Base-by-base conservation (phyloP, 2,797 vertebrate genomes). In the Malurus leucopterus region DNA sequence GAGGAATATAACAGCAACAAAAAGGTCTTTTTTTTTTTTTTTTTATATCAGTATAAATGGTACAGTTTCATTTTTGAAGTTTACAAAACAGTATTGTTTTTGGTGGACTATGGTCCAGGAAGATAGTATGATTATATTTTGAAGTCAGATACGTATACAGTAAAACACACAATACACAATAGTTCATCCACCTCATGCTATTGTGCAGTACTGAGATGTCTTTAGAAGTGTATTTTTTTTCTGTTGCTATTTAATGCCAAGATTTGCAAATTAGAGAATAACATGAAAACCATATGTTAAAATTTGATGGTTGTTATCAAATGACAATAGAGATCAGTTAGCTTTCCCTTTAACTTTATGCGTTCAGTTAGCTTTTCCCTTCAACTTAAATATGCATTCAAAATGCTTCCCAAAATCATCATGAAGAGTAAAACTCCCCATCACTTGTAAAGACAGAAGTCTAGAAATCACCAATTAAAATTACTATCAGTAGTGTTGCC, bases 241-340 rank as follows among this genome's bases (percentile, higher is more conserved):
- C 84, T 92, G 75, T 92, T 90, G 86, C 36, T 95, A 89, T 95
- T 93, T 91, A 95, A 94, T 77, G 82, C 43, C 81, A 94, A 93
- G 46, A 86, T 92, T 92, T 93, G 82, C 18, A 91, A 95, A 88
- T 84, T n/a, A 91, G 57, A 89, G 32, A 84, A 65, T 32, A 95
- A 93, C 75, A 92, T 84, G 67, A 92, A 96, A 96, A 96, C 62
- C 80, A 88, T 91, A 95, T 92, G 89, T 94, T 91, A 90, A 91
- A 95, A 95, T 89, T 50, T 80, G 86, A 89, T 77, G 57, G n/a
- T 75, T 53, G 23, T 82, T 59, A 76, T 91, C 78, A 81, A 92
- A 63, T 89, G 77, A 93, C 71, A 93, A 74, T 40, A 72, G 59
- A 86, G 61, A 92, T 55, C 64, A 93, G 47, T 78, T 93, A 86